Evolutionary conservation across 2,888 invertebrate species (phyloP).

Genomic region (Platypus cylindrus): DNA sequence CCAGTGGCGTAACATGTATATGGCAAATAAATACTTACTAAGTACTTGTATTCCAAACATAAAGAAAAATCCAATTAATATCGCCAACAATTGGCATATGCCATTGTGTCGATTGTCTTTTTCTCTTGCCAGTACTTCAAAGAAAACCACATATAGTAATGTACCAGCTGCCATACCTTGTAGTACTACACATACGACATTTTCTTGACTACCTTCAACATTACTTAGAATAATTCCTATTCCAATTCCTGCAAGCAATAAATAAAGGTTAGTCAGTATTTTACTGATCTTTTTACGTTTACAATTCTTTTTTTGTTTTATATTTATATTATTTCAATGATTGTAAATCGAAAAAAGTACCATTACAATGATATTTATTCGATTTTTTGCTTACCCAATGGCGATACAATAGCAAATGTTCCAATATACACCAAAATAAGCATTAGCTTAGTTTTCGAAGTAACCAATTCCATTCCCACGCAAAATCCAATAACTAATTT

Average conservation of each 20-base stretch:
- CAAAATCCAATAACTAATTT: constrained; percentile 55
- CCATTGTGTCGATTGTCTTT: constrained; percentile 45
- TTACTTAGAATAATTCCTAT: constrained; percentile 46
- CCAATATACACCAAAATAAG: constrained; percentile 44
- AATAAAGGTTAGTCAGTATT: too few relatives aligned
- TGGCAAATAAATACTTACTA: constrained; percentile 27
- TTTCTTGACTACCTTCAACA: constrained; percentile 28
- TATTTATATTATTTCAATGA: too few relatives aligned
- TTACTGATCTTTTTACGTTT: too few relatives aligned
- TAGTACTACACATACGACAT: constrained; percentile 40
- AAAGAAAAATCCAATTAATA: constrained; percentile 43
- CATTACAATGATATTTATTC: not conserved
- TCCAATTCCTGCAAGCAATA: constrained; percentile 47
- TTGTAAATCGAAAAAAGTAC: too few relatives aligned
- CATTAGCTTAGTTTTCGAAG: constrained; percentile 37
- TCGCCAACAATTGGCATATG: constrained; percentile 42
- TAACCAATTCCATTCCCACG: constrained; percentile 50
- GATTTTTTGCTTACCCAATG: constrained; percentile 35
- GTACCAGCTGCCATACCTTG: constrained; percentile 71
- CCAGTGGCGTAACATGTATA: constrained; percentile 1
- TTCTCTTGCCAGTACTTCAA: constrained; percentile 67
- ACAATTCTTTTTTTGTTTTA: too few relatives aligned
- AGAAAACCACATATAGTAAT: constrained; percentile 66
- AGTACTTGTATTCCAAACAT: constrained; percentile 41
- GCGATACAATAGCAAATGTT: constrained; percentile 53